Conservation (phyloP, 2,797 vertebrate species). For the Neoniphon sammara region DNA sequence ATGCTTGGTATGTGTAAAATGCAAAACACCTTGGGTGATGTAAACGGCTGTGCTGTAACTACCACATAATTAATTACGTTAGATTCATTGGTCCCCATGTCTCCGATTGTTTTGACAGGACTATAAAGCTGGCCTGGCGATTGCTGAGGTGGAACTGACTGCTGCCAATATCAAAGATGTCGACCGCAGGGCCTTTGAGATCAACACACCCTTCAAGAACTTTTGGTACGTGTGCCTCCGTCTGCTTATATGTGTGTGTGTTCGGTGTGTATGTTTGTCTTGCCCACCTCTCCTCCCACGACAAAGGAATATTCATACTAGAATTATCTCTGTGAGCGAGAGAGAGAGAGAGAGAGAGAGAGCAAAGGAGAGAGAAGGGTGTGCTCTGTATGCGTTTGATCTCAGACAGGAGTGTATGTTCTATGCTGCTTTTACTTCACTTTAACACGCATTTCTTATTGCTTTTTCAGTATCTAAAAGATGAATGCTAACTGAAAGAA, state of each 20-base stretch:
- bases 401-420: too few relatives aligned
- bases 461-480: slow-evolving; percentile 20
- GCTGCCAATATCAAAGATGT: slow-evolving; percentile 90
- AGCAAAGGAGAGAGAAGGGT: too few relatives aligned
- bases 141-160: slow-evolving; percentile 90
- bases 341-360: too few relatives aligned
- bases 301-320: neutral
- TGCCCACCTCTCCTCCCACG: neutral
- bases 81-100: slow-evolving; percentile 3
- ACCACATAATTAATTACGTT: neutral
- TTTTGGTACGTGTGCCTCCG: slow-evolving; percentile 88
- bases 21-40: neutral
- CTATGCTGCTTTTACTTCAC: neutral
- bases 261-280: neutral
- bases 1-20: neutral
- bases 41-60: neutral
- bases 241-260: slow-evolving; percentile 13
- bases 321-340: slow-evolving; percentile 1
- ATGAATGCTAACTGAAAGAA: slow-evolving; percentile 12
- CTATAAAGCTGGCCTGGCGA: slow-evolving; percentile 89
- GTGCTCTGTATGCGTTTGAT: too few relatives aligned
- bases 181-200: slow-evolving; percentile 91
- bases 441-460: neutral
- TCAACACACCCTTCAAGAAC: slow-evolving; percentile 95
- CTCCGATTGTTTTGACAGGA: slow-evolving; percentile 81